Base-by-base conservation (phyloP, 1,140 invertebrate species). In the Meloidogyne exigua region DNA sequence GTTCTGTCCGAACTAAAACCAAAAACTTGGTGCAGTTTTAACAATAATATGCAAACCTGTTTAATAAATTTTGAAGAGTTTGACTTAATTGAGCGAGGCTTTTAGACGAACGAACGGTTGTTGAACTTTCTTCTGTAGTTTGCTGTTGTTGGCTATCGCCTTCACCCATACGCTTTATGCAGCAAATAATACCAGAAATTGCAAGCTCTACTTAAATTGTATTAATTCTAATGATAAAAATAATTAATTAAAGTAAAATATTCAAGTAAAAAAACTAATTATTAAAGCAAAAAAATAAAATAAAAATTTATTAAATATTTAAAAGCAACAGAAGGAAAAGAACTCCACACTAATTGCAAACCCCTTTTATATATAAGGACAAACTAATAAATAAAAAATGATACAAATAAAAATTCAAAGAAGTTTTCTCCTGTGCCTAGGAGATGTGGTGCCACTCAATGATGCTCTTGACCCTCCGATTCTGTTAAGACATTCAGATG, bases 1-100 rank as follows among this genome's bases (percentile, higher is more conserved):
- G 72, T 21, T 28, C 65, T 73, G 4, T 73, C 72, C 2, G 72
- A 64, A 39, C 72, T 65, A 49, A 72, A 72, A 68, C 21, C n/a
- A n/a, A n/a, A 25, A 68, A 63, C 21, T 21, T 72, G 10, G 28
- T 9, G 26, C 0, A 15, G 5, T 18, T 49, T 26, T 71, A 32
- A 42, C 13, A 12, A 21, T n/a, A 63, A 23, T 18, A 13, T 5
- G 7, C 32, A 1, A 18, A 72, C 70, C 70, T 49, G 21, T 57
- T 26, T 39, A 73, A 28, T 57, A 73, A n/a, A 65, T 73, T 73
- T 12, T 73, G 72, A 12, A 73, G 57, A 26, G 11, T 65, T 15
- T 18, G 62, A 36, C 39, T 73, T 23, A 73, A 64, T 36, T 73
- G 72, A 5, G n/a, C 32, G 28, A 73, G 57, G 10, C 57, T 26